Evolutionary conservation across 2,113 vertebrate genomes (phyloP).

Genomic region (Callionymus lyra): DNA sequence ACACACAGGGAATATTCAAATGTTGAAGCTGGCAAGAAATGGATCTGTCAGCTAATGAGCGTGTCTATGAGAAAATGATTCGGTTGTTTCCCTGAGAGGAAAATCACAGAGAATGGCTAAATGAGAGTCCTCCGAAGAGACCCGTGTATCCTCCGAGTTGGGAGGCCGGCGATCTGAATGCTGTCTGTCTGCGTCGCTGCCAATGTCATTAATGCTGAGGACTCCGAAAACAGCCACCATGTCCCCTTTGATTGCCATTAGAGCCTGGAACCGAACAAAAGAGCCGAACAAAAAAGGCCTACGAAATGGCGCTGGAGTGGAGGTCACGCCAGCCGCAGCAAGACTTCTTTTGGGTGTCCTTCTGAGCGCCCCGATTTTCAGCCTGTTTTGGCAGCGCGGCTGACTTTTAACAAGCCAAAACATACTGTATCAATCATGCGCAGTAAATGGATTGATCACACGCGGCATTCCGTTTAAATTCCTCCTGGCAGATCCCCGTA

Average conservation of each 20-base stretch:
- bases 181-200: slow-evolving; percentile 47
- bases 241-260: slow-evolving; percentile 60
- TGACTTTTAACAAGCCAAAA: slow-evolving; percentile 26
- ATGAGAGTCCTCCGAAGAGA: slow-evolving; percentile 64
- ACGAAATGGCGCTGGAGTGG: slow-evolving; percentile 46
- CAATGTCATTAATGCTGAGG: slow-evolving; percentile 62
- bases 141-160: slow-evolving; percentile 32
- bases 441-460: slow-evolving; percentile 41
- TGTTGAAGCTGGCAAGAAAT: slow-evolving; percentile 66
- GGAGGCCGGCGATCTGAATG: slow-evolving; percentile 48
- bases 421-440: slow-evolving; percentile 43
- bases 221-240: slow-evolving; percentile 42
- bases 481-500: slow-evolving; percentile 22
- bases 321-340: slow-evolving; percentile 46
- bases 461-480: slow-evolving; percentile 15
- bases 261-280: slow-evolving; percentile 49
- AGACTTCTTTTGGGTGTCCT: slow-evolving; percentile 39
- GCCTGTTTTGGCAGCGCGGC: slow-evolving; percentile 30
- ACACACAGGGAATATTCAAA: slow-evolving; percentile 66
- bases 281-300: slow-evolving; percentile 47
- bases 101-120: slow-evolving; percentile 71
- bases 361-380: slow-evolving; percentile 29
- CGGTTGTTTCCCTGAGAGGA: slow-evolving; percentile 70
- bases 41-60: slow-evolving; percentile 67
- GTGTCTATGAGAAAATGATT: slow-evolving; percentile 68